Conservation (phyloP, 2,113 vertebrate species). For the Menidia beryllina region DNA sequence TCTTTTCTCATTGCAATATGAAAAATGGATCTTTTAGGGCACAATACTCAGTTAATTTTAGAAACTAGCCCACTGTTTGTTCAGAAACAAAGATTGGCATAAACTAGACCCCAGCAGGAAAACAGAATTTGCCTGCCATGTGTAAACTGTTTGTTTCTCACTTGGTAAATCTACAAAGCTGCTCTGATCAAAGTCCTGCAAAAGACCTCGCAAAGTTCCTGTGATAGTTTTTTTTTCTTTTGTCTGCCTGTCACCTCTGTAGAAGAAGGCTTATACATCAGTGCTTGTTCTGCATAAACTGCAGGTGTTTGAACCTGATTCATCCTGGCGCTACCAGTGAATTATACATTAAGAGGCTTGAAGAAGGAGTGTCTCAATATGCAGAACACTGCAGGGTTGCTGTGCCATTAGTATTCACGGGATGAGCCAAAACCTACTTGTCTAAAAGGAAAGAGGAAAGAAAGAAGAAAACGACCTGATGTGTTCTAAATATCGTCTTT, state of each 20-base stretch:
- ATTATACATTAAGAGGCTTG: constrained; percentile 57
- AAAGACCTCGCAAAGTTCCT: constrained; percentile 26
- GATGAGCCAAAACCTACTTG: background rate
- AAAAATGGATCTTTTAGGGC: constrained; percentile 33
- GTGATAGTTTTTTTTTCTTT: constrained; percentile 13
- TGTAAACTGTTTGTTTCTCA: constrained; percentile 25
- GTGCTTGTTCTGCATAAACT: constrained; percentile 27
- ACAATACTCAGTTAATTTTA: constrained; percentile 41
- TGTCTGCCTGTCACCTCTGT: constrained; percentile 9
- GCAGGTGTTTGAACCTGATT: constrained; percentile 19
- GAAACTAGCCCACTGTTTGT: constrained; percentile 16
- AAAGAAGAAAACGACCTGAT: background rate
- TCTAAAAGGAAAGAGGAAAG: constrained; percentile 17
- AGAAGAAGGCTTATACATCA: background rate
- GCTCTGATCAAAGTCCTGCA: constrained; percentile 11
- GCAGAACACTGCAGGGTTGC: constrained; percentile 37
- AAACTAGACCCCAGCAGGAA: constrained; percentile 17
- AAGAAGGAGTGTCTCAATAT: constrained; percentile 28
- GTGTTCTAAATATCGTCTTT: background rate
- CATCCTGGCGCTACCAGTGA: constrained; percentile 28
- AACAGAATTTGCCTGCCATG: constrained; percentile 14
- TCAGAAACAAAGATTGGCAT: constrained; percentile 38
- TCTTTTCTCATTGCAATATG: constrained; percentile 6
- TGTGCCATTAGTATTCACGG: constrained; percentile 33
- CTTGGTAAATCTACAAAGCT: background rate